Evolutionary conservation across 1,140 invertebrate genomes (phyloP).

Genomic region (Trachelipus rathkii): DNA sequence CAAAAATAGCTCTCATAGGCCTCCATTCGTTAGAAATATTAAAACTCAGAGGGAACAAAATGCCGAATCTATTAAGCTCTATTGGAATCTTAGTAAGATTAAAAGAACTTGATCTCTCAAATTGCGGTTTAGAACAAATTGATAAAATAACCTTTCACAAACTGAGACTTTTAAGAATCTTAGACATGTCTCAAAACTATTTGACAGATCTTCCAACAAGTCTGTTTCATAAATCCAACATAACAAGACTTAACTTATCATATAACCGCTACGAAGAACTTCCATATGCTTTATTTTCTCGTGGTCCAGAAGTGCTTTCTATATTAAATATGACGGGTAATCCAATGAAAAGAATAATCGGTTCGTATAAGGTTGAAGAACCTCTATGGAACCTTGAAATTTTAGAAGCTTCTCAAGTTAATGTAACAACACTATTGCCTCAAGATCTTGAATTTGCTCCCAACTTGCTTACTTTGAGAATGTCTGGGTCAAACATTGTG

Average conservation of each 20-base stretch:
- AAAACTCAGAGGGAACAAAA: constrained; percentile 37
- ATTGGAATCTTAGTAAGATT: constrained; percentile 27
- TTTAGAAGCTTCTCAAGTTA: constrained; percentile 73
- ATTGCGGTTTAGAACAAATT: constrained; percentile 61
- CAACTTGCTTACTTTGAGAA: constrained; percentile 68
- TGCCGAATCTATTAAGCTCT: constrained; percentile 31
- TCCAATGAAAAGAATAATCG: constrained; percentile 67
- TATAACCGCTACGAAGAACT: constrained; percentile 70
- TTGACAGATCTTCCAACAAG: constrained; percentile 66
- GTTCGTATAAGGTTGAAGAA: constrained; percentile 48
- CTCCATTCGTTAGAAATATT: constrained; percentile 31
- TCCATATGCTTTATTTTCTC: constrained; percentile 34
- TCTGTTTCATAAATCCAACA: constrained; percentile 50
- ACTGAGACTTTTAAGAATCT: constrained; percentile 64
- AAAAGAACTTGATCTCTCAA: constrained; percentile 34
- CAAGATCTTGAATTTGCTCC: constrained; percentile 64
- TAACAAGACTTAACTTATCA: constrained; percentile 68
- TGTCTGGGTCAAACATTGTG: constrained; percentile 78
- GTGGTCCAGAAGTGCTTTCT: constrained; percentile 58
- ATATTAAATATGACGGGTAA: constrained; percentile 82
- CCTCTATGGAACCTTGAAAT: constrained; percentile 31
- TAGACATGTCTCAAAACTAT: constrained; percentile 78
- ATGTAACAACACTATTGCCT: constrained; percentile 63
- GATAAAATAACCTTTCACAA: constrained; percentile 70
- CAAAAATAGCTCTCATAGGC: constrained; percentile 28